phyloP scores from a whole-genome alignment of 2,888 invertebrate genomes.

The Stomorhina lunata region DNA sequence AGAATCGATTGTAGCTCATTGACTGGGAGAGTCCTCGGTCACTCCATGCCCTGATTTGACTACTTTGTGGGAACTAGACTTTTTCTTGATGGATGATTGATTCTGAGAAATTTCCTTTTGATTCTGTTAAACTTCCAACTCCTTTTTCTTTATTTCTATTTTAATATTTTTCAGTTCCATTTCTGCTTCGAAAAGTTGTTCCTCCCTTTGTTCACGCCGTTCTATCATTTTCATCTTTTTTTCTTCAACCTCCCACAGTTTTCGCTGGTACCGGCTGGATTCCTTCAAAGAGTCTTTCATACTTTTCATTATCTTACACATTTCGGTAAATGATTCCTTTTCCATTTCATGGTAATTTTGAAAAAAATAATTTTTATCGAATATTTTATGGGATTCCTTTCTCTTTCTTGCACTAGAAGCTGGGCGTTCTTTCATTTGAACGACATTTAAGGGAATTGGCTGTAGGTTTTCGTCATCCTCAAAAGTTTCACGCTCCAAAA shows the following conservation, averaged over 20 bases:
- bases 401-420: neutral
- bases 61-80: too few relatives aligned
- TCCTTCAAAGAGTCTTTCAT: neutral
- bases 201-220: neutral
- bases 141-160: neutral
- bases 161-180: too few relatives aligned
- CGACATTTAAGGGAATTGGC: neutral
- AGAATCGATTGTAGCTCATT: too few relatives aligned
- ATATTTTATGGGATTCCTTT: neutral
- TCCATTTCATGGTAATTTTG: neutral
- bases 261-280: neutral
- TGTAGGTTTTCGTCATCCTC: neutral
- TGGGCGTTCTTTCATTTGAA: neutral
- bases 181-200: slow-evolving; percentile 5
- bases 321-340: neutral
- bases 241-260: slow-evolving; percentile 5
- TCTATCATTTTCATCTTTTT: neutral
- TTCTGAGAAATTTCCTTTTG: too few relatives aligned
- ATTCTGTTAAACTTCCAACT: neutral
- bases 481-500: neutral
- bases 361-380: neutral
- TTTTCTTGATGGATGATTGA: too few relatives aligned
- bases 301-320: neutral
- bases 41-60: too few relatives aligned
- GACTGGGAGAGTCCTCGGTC: too few relatives aligned